Conservation (phyloP, 53 echinoderm and acorn worm genomes). For the Stichopus horrens region DNA sequence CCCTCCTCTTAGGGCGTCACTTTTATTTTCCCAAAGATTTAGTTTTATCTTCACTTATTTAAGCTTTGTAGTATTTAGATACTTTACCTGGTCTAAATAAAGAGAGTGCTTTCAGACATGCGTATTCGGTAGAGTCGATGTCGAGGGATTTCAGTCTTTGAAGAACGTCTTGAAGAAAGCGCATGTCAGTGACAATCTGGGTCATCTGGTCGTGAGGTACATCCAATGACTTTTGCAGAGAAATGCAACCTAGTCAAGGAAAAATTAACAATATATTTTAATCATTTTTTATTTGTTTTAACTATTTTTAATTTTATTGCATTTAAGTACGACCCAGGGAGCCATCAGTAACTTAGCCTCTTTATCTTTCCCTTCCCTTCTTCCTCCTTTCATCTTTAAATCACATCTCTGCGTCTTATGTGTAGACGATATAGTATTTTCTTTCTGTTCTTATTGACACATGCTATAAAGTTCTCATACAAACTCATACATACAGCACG, state of each 20-base stretch:
- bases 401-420: no score
- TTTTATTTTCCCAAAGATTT: no score
- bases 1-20: no score
- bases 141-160: constrained; percentile 61
- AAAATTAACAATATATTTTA: background rate
- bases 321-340: no score
- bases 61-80: background rate
- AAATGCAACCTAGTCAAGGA: constrained; percentile 28
- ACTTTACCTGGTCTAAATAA: constrained; percentile 82
- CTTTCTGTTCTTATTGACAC: no score
- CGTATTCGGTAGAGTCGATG: constrained; percentile 78
- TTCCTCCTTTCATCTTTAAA: no score
- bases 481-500: no score
- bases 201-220: constrained; percentile 43
- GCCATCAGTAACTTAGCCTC: no score
- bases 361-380: no score
- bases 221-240: constrained; percentile 41
- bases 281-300: background rate
- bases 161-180: constrained; percentile 70
- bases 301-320: background rate
- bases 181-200: constrained; percentile 53
- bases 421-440: no score
- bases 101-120: constrained; percentile 88
- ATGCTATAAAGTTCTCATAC: no score
- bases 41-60: no score